These are phyloP conservation scores for Zelostemma sp. DNA, from an alignment of 1,140 invertebrate genomes.

Conservation along the genomic window DNA sequence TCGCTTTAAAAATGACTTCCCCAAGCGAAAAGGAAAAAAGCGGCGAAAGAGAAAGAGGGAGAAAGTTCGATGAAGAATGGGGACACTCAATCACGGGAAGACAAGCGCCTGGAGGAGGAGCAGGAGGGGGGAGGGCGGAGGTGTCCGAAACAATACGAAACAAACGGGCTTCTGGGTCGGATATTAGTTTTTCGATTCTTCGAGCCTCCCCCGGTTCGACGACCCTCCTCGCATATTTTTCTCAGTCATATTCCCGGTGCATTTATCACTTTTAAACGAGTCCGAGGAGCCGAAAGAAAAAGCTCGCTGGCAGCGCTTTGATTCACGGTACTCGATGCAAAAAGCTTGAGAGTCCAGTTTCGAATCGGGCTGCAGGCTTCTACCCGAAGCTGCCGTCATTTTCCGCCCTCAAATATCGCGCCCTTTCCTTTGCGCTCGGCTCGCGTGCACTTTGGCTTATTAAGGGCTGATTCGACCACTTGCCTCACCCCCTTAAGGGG, in stretches of 20 bases:
- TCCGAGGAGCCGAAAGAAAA: constrained; percentile 42
- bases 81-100: constrained; percentile 65
- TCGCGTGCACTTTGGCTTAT: constrained; percentile 67
- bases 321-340: constrained; percentile 53
- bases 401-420: constrained; percentile 38
- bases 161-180: constrained; percentile 64
- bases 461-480: constrained; percentile 53
- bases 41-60: constrained; percentile 20
- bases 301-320: constrained; percentile 41
- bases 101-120: constrained; percentile 49
- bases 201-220: constrained; percentile 40
- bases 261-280: constrained; percentile 68
- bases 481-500: constrained; percentile 29
- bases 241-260: constrained; percentile 65
- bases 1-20: no score
- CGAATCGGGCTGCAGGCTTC: constrained; percentile 19
- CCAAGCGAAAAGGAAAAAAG: not conserved
- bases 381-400: constrained; percentile 34
- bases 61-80: constrained; percentile 57
- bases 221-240: constrained; percentile 54
- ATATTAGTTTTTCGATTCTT: constrained; percentile 69
- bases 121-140: no score
- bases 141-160: constrained; percentile 67
- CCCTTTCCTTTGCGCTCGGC: constrained; percentile 49
- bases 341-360: constrained; percentile 44